Evolutionary conservation across 2,113 vertebrate genomes (phyloP), one percentile per base, ranked within the genome.

Genomic region (Dendropsophus ebraccatus): DNA sequence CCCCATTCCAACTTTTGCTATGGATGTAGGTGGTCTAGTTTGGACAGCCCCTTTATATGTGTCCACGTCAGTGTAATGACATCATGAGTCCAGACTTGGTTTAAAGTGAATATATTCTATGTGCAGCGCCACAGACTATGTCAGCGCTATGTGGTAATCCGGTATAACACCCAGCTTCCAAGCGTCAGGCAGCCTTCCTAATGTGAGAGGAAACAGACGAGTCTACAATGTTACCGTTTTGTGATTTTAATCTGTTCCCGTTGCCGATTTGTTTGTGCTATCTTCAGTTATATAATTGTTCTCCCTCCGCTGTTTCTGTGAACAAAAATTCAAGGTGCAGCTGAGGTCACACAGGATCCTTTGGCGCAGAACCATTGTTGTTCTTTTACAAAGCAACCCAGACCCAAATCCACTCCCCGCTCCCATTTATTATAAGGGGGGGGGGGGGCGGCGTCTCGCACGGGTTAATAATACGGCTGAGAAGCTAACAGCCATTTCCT

Each of bases 211-310:
- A 78, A 73, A 74, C 37, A 54, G 37, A 49, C 17, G n/a, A 75
- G 85, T 77, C 49, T 81, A 81, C 58, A 58, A 50, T 58, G 67
- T 81, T 60, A 50, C 78, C 32, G 67, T 86, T 86, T 74, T 58
- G n/a, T 62, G 76, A 74, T 81, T 81, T 72, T 72, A 60, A 60
- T 81, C 67, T 81, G 52, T 81, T 81, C 69, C 37, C 35, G 56
- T 86, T 49, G 49, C 84, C 81, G 41, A 50, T 62, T 81, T 87
- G 85, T 74, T 87, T 81, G 25, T 50, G 52, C 78, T 62, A 74
- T 87, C 77, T 74, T 81, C 77, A 73, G 85, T 87, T 87, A 87
- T 87, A 81, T 87, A 87, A 87, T 87, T 74, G 85, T 87, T 81
- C 85, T 77, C 67, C 69, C 81, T 85, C 32, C 50, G 58, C 65